Evolutionary conservation across 2,113 vertebrate genomes (phyloP), one percentile per base, ranked within the genome.

Genomic region (Syrrhaptes paradoxus): DNA sequence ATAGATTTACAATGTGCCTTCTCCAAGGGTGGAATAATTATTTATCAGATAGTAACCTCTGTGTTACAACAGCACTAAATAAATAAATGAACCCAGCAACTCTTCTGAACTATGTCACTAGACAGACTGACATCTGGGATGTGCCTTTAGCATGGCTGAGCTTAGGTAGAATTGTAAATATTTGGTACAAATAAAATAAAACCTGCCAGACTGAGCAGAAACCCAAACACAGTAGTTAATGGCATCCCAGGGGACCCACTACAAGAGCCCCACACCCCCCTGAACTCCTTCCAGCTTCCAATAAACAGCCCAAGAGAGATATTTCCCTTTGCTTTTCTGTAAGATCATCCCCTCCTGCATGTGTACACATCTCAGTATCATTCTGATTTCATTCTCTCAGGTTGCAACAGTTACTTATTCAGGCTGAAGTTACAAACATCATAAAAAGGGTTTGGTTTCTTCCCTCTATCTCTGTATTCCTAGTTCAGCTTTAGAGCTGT

Each of bases 1-100:
- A 82, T 15, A 93, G 77, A 95, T 76, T 77, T 62, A 96, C 88
- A 84, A 43, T 25, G 61, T 77, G 45, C 54, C 91, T 91, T 92
- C 80, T 97, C 82, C 57, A 52, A 93, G 85, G 88, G 76, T 49
- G 63, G 77, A 87, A 93, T 89, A 91, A 95, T 85, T 87, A 94
- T 91, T 90, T 92, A 94, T 81, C 92, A 92, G 92, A 96, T 84
- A 73, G 73, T 59, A 57, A 85, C 74, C 66, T 90, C 59, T 4
- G 0, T 68, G 80, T 90, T 94, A 90, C 89, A 91, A 83, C 87
- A 95, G 87, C 85, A 88, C 46, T 87, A 96, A 96, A 95, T 76
- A 93, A 89, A 94, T 79, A 90, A 91, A 79, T 2, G 17, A 66
- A 65, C 41, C 85, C 83, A 72, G 86, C 34, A 83, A 61, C 34